Evolutionary conservation across 2,113 vertebrate species (phyloP), one percentile per base, ranked within the genome.

Genomic region (Eretmochelys imbricata): DNA sequence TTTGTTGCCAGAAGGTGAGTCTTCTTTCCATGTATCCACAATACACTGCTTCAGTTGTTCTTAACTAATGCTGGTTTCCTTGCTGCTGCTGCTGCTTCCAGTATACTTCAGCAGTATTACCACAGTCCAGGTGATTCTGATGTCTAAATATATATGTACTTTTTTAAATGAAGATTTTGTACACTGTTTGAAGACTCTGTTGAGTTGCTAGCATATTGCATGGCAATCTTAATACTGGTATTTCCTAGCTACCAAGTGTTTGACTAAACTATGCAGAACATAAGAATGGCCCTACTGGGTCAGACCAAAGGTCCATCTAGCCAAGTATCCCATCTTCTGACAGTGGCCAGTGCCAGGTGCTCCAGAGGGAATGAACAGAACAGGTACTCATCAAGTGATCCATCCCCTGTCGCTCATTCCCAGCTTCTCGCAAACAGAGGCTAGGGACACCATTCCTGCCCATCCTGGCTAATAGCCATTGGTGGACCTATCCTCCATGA

Each of bases 11-110:
- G 65, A 83, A 80, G 82, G 25, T 5, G 93, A 8, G 84, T 93
- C 10, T 84, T 91, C 29, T 86, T 72, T 49, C 4, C 1, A 50
- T 11, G 22, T 93, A 4, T 87, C 69, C 87, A 86, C 72, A 85
- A 91, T 80, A 80, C 25, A 69, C 5, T 24, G 14, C 22, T 89
- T 88, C 17, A 35, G 57, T 81, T 89, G 22, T 91, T 95, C 27
- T 27, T 35, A 69, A 35, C 80, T 87, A 55, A 69, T 35, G 11
- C 1, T 35, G 24, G 0, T 83, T 95, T 94, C 92, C 72, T 88
- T 50, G 14, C 3, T 81, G 6, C 3, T 49, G 14, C 3, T 81
- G 6, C 3, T 25, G 82, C 93, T 94, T 72, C 94, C 17, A 10
- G 22, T 84, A 16, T 35, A 46, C 16, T 72, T 24, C 38, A 87